These are phyloP conservation scores for Hydrochoerus hydrochaeris DNA, from an alignment of 2,113 vertebrate genomes.

Conservation along the genomic window DNA sequence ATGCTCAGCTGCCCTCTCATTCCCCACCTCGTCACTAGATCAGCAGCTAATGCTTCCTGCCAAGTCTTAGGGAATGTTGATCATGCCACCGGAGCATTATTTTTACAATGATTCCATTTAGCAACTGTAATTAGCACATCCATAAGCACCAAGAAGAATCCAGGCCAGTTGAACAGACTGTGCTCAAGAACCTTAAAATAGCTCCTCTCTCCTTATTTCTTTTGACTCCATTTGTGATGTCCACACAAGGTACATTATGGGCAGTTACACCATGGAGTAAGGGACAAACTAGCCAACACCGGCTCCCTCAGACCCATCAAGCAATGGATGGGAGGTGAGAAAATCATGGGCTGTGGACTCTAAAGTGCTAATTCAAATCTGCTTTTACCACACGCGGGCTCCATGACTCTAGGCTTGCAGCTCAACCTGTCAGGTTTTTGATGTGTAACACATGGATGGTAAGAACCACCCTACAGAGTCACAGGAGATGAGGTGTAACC, in stretches of 20 bases:
- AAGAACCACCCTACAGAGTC: background rate
- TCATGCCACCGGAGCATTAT: background rate
- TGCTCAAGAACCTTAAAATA: conserved; percentile 50
- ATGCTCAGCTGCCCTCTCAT: background rate
- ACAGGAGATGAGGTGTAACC: background rate
- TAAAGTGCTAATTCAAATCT: background rate
- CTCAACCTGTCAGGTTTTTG: background rate
- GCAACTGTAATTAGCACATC: background rate
- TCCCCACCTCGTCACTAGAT: background rate
- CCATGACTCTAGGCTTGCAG: background rate
- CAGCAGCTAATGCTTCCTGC: background rate
- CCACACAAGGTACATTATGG: background rate
- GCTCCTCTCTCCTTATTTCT: conserved; percentile 33
- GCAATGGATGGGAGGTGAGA: background rate
- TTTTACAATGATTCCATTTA: conserved; percentile 46
- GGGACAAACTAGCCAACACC: background rate
- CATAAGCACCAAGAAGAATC: conserved; percentile 16
- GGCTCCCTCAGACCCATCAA: background rate
- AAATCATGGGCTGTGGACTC: background rate
- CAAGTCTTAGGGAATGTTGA: background rate
- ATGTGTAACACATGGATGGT: background rate
- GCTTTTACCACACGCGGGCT: background rate
- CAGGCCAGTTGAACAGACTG: conserved; percentile 44
- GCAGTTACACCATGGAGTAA: background rate
- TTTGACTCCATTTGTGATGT: conserved; percentile 47